These are phyloP conservation scores for Entelurus aequoreus DNA, from an alignment of 2,113 vertebrate species.

Conservation along the genomic window DNA sequence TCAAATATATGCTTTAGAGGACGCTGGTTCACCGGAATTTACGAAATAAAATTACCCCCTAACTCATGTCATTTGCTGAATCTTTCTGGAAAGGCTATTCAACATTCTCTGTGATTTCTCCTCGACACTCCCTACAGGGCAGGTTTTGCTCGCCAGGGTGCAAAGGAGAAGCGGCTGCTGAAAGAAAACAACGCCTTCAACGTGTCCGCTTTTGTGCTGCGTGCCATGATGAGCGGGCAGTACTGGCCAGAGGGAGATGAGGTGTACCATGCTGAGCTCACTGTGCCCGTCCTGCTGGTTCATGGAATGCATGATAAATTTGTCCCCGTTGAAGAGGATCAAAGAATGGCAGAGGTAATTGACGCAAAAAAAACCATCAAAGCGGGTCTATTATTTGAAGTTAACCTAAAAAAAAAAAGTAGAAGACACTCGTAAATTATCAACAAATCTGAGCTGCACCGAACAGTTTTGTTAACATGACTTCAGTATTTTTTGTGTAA, in stretches of 20 bases:
- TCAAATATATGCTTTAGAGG: too few species aligned
- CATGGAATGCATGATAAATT: conserved; percentile 95
- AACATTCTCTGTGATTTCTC: background rate
- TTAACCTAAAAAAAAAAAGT: too few species aligned
- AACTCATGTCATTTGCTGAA: too few species aligned
- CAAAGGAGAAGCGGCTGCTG: conserved; percentile 92
- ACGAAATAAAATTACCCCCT: too few species aligned
- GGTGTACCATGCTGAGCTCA: conserved; percentile 91
- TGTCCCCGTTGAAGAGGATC: conserved; percentile 92
- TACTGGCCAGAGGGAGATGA: conserved; percentile 98
- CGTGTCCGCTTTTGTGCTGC: conserved; percentile 90
- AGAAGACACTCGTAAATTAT: too few species aligned
- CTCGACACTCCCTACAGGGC: conserved; percentile 51
- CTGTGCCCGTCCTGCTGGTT: conserved; percentile 86
- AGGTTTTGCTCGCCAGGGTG: conserved; percentile 71
- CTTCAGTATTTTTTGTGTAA: too few species aligned
- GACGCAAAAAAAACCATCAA: too few species aligned
- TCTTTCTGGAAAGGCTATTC: too few species aligned
- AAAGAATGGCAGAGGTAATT: conserved; percentile 91
- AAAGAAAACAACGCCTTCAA: conserved; percentile 93
- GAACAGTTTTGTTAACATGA: too few species aligned
- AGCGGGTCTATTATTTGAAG: too few species aligned
- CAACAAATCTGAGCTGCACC: too few species aligned
- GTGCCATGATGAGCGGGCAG: conserved; percentile 96
- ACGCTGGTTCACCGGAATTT: too few species aligned